Base-by-base conservation (phyloP, 2,888 invertebrate species). In the Apoderus coryli region DNA sequence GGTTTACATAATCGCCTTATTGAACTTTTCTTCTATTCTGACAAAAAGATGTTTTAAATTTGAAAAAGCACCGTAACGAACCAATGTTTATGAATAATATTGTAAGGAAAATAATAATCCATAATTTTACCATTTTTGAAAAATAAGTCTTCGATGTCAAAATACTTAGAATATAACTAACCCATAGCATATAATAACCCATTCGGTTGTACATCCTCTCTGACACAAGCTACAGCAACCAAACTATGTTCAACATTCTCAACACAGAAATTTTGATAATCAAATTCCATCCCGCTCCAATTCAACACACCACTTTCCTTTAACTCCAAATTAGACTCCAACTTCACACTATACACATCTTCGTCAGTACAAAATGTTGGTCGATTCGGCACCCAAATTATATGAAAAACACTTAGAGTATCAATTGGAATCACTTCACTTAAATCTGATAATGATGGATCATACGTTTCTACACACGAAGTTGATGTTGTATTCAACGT, bases 301-400 rank as follows among this genome's bases (percentile, higher is more conserved):
- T 34, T 11, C 13, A 46, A 22, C 12, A 26, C 24, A 4, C 42
- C 43, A 3, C 31, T 29, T 1, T 36, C 10, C 14, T 25, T 26
- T 4, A 39, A 16, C 14, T 32, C 28, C 22, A 30, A 16, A 5
- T 16, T 6, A 16, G 13, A 42, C 12, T 16, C 25, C 12, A 44
- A n/a, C 5, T 33, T 33, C 4, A 45, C 32, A 23, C 29, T 36
- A n/a, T n/a, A n/a, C 4, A 29, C 13, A 13, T 39, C 4, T 9
- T 35, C 30, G 10, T 43, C 39, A 2, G 27, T 15, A 25, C 45
- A 45, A 29, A 45, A 31, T n/a, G n/a, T n/a, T 10, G 29, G 22
- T 25, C 38, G 42, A 3, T 39, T 35, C 4, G 43, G 43, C 2
- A 44, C 43, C 7, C 35, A 27, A n/a, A 45, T 38, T 22, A 45